Evolutionary conservation across 1,140 invertebrate genomes (phyloP), one percentile per base, ranked within the genome.

Genomic region (Drosophila sp.): DNA sequence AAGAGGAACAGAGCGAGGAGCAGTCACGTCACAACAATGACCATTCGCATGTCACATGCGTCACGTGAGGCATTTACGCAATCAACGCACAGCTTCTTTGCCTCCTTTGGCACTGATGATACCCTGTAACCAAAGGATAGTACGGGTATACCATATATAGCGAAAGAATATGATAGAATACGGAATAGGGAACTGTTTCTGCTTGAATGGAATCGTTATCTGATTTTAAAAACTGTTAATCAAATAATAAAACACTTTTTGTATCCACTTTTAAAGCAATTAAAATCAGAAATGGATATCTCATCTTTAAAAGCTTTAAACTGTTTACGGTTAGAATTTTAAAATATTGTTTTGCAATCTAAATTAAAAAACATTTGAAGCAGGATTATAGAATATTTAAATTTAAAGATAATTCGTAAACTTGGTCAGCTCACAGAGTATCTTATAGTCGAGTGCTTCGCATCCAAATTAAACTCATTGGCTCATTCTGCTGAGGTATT

Each of bases 51-150:
- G 59, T 57, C 46, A 21, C 56, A 71, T 74, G 72, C 72, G 72
- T 70, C 72, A 74, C 66, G 65, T 74, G 72, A 56, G 54, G 45
- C 70, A 64, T 72, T 76, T 76, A 65, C 32, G 61, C 61, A 76
- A 76, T 63, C 66, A 57, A 51, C 66, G 43, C 66, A 62, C 18
- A 50, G 29, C 13, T n/a, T n/a, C n/a, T n/a, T n/a, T n/a, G n/a
- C 64, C n/a, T 8, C 57, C 21, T 50, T 41, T 50, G 63, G 48
- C 32, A 63, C 32, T 16, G 21, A 9, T 7, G n/a, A 65, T 72
- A 50, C 69, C 36, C 62, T 66, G 53, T 51, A 53, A 14, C 0
- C 7, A 5, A 2, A 9, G 21, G 6, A 0, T 0, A 3, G 4
- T 4, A 16, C 2, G 29, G 40, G 32, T 38, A 13, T 38, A 13